Base-by-base conservation (phyloP, 1,140 invertebrate species). In the Polypedilum vanderplanki region DNA sequence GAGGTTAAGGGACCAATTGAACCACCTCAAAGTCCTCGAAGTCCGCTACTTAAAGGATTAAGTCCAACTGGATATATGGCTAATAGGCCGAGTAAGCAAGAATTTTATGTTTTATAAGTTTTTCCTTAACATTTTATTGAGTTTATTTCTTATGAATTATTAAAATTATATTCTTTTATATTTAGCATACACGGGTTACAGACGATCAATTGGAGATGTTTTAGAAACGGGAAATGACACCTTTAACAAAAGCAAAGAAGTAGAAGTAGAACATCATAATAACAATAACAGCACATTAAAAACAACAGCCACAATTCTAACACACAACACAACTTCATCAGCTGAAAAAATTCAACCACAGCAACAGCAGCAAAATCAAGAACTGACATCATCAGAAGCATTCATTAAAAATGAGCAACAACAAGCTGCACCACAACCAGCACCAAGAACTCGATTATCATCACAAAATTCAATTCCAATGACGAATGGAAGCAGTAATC, bases 41-140 rank as follows among this genome's bases (percentile, higher is more conserved):
- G 81, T 79, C 81, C 81, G 10, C 79, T 82, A 65, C 78, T 82
- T 67, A 83, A 83, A 75, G 80, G 80, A 65, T 75, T 83, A 74
- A 83, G 81, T 75, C 81, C 81, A 65, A 80, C 81, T 7, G 81
- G 90, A 78, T 92, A 92, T 78, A 88, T 93, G 86, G 90, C 90
- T 22, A 91, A 92, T 82, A 83, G 89, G 74, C 89, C 90, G 24
- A 88, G 87, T 75, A 88, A 88, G 87, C 75, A 88, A 87, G 40
- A 79, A 3, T 67, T 75, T 74, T 40, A 7, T 7, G 4, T 73
- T 73, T 3, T 73, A 9, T 73, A 3, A 8, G 10, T 10, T 15
- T 18, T 74, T 41, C 2, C 3, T 74, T 41, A 20, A 33, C 24
- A 74, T 74, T 24, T 67, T 17, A 3, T 33, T 64, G 1, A 15